Percentiles rank a stretch among this genome's conserved stretches.
Conservation (phyloP, 2,797 vertebrate species). For the Oryzias dopingdopingensis region DNA sequence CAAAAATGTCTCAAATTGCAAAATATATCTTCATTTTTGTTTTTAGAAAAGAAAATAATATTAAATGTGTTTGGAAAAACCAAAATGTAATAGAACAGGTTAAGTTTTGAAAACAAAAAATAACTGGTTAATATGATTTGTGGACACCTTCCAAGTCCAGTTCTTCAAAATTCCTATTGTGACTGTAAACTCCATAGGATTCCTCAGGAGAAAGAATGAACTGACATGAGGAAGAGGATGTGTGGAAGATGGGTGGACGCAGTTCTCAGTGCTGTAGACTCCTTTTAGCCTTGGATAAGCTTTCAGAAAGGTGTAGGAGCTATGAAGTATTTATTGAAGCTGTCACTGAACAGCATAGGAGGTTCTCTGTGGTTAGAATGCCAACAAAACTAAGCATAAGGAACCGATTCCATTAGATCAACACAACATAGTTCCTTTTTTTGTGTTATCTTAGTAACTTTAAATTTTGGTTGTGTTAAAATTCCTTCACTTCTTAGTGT, state of each 20-base stretch:
- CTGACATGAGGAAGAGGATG: background rate
- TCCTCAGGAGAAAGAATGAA: background rate
- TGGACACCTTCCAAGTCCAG: too few species aligned
- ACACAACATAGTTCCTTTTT: constrained; percentile 3
- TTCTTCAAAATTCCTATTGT: too few species aligned
- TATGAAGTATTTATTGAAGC: constrained; percentile 47
- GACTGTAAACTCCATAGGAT: too few species aligned
- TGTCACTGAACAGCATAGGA: constrained; percentile 28
- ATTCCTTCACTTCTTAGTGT: too few species aligned
- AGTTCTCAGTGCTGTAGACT: background rate
- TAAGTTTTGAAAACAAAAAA: too few species aligned
- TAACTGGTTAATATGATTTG: too few species aligned
- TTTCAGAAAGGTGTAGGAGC: constrained; percentile 14
- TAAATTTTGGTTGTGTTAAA: too few species aligned
- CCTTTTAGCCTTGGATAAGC: constrained; percentile 7
- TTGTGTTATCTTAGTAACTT: background rate
- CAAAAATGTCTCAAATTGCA: too few species aligned
- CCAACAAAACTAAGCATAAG: constrained; percentile 22
- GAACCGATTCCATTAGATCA: constrained; percentile 6
- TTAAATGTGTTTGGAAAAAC: too few species aligned
- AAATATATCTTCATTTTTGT: too few species aligned
- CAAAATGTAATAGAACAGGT: too few species aligned
- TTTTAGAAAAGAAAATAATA: too few species aligned
- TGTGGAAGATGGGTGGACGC: background rate
- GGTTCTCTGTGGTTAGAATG: constrained; percentile 15